Base-by-base conservation (phyloP, 2,113 vertebrate genomes). In the Rhabdomys dilectus region DNA sequence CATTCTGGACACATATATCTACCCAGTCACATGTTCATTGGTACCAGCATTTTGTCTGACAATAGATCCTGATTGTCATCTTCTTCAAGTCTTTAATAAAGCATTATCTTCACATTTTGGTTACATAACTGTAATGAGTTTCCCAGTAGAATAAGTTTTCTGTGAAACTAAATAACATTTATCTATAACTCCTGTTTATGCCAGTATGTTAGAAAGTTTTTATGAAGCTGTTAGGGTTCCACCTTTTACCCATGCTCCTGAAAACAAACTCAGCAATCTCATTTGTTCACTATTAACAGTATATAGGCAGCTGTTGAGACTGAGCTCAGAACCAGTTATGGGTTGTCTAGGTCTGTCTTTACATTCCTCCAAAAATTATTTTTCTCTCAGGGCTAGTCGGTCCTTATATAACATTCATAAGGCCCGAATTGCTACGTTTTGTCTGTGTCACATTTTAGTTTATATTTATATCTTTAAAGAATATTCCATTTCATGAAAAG, bases 311-410 rank as follows among this genome's bases (percentile, higher is more conserved):
- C 12, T 76, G 10, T 48, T 91, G 42, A 48, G 62, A 75, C 31
- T 45, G 48, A 91, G 29, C 60, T 2, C 13, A 13, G 15, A 21
- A 26, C 48, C 26, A 9, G 4, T 72, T 5, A 56, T 9, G 4
- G 4, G 7, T 39, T 88, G 7, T 3, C 53, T 9, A 56, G 34
- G 3, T 88, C 0, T n/a, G 0, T 19, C 17, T 8, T 64, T 4
- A 7, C 2, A 3, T 53, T 48, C 7, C 22, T 53, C 42, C 29
- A 51, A 1, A 19, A 34, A 51, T 1, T 4, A 3, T 17, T 56
- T 17, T 60, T 31, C 4, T 42, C 62, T 7, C 12, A 1, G 60
- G 22, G 29, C 42, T 76, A 73, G 1, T 51, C 1, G 19, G 36
- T 48, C 82, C 70, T 92, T 68, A 70, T 31, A 22, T 87, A 62